These are phyloP conservation scores for Nematostella vectensis DNA, from an alignment of 92 coral and sea anemone species.

Conservation along the genomic window DNA sequence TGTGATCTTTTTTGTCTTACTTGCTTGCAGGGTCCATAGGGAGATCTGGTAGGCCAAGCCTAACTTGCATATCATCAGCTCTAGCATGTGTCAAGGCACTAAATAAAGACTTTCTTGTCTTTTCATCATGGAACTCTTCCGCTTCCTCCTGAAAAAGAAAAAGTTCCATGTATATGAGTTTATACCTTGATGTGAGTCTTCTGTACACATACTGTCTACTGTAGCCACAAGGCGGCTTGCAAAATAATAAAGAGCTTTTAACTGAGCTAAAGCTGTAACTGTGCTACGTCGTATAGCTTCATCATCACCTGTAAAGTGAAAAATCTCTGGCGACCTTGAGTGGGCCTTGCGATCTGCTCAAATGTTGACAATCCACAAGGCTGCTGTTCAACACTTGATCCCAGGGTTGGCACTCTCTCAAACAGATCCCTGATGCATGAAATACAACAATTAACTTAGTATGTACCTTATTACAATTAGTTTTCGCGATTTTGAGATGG, in stretches of 20 bases:
- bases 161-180: not conserved
- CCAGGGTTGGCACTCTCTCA: slow-evolving; percentile 48
- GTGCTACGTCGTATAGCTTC: too few relatives aligned
- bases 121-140: slow-evolving; percentile 51
- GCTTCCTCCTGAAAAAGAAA: slow-evolving; percentile 25
- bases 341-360: slow-evolving; percentile 9
- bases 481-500: too few relatives aligned
- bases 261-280: too few relatives aligned
- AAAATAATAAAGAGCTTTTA: too few relatives aligned
- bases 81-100: slow-evolving; percentile 72
- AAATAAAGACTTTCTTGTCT: slow-evolving; percentile 61
- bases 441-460: too few relatives aligned
- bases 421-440: slow-evolving; percentile 34
- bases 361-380: slow-evolving; percentile 3
- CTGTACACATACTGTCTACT: not conserved
- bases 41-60: slow-evolving; percentile 67
- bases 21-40: slow-evolving; percentile 35
- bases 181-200: too few relatives aligned
- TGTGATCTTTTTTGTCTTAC: too few relatives aligned
- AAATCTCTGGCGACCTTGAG: slow-evolving; percentile 25
- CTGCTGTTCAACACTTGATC: not conserved
- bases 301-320: slow-evolving; percentile 27
- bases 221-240: not conserved
- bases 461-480: too few relatives aligned
- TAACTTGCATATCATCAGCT: slow-evolving; percentile 73